Evolutionary conservation across 2,888 invertebrate species (phyloP), one percentile per base, ranked within the genome.

Genomic region (Elaeidobius kamerunicus): DNA sequence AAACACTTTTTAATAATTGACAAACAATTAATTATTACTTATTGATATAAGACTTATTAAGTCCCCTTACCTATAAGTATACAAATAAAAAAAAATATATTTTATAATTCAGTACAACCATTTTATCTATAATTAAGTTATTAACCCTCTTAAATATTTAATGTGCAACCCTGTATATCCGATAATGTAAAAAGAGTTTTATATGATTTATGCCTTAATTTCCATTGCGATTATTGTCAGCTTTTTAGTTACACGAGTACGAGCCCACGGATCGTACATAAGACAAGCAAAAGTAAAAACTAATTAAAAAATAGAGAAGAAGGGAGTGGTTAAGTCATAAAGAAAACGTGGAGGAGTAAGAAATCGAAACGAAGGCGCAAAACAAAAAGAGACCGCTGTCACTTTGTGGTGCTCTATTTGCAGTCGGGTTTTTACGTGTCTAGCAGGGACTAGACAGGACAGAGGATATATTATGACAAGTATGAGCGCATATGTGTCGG

Each of bases 391-490:
- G 19, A 30, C 52, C 52, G 52, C 52, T 47, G 52, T 45, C 50
- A 50, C 36, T 50, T 42, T 34, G 39, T 39, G 17, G 46, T 41
- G 19, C 52, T 52, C 46, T 45, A 46, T 46, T 46, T 46, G 52
- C 46, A 23, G 48, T 32, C 34, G n/a, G 20, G 18, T 52, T 52
- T 46, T 46, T 40, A 36, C 45, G 23, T 15, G 20, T 28, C 40
- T 35, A 45, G 38, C 51, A 32, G 32, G 16, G 39, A 47, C 39
- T 39, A 51, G 51, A 52, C 41, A 45, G 46, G 12, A 52, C 27
- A 34, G 28, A 41, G 39, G 41, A 52, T 52, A 45, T 53, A 53
- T 53, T 20, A 48, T 53, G 53, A 53, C 53, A 38, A 38, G 18
- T 27, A 53, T 30, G 39, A 36, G 44, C 32, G 20, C 44, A 40